These are phyloP conservation scores for Rhyzopertha dominica DNA, from an alignment of 1,140 invertebrate species.

Conservation along the genomic window DNA sequence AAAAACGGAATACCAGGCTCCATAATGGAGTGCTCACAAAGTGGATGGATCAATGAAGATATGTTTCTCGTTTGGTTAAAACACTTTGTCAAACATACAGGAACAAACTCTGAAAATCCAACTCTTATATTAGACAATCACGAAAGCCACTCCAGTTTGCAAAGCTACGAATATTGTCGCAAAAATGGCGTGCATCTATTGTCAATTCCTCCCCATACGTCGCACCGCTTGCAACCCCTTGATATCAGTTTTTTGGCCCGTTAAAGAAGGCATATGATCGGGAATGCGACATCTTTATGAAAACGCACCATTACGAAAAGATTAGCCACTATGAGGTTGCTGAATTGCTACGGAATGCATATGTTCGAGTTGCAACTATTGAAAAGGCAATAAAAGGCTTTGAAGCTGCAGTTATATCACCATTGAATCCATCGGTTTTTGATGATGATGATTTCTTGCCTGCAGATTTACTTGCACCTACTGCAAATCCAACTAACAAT, in stretches of 20 bases:
- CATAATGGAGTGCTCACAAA: conserved; percentile 30
- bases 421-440: conserved; percentile 9
- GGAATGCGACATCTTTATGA: conserved; percentile 29
- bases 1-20: conserved; percentile 43
- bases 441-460: conserved; percentile 1
- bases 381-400: conserved; percentile 7
- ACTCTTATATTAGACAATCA: conserved; percentile 37
- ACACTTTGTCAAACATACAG: conserved; percentile 19
- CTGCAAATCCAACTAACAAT: neutral
- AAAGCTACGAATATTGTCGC: conserved; percentile 18
- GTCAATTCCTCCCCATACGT: conserved; percentile 38
- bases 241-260: conserved; percentile 31
- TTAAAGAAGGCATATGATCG: conserved; percentile 20
- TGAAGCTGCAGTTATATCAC: conserved; percentile 1
- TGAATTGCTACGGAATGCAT: conserved; percentile 17
- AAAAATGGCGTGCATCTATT: conserved; percentile 28
- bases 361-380: conserved; percentile 16
- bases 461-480: conserved; percentile 3
- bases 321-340: conserved; percentile 28
- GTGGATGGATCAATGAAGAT: conserved; percentile 39
- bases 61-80: conserved; percentile 32
- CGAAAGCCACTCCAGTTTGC: conserved; percentile 16
- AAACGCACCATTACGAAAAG: conserved; percentile 17
- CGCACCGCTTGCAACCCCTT: conserved; percentile 33
- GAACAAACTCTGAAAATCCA: conserved; percentile 24